Evolutionary conservation across 2,888 invertebrate genomes (phyloP), one percentile per base, ranked within the genome.

Genomic region (Eupithecia pulchellata): DNA sequence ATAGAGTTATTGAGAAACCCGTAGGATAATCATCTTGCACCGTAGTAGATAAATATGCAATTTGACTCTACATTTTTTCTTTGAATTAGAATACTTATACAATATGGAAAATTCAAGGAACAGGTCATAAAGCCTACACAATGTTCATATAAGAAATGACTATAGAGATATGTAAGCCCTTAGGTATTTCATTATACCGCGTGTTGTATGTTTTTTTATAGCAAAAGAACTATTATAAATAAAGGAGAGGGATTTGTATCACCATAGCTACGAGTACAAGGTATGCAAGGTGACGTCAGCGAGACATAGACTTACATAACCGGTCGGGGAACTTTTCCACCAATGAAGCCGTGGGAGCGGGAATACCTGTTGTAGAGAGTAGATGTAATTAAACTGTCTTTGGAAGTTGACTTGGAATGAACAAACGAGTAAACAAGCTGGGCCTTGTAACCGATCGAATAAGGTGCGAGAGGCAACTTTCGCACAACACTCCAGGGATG

Each of bases 251-350:
- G 78, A 76, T 77, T 81, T 69, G 78, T 81, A 82, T 83, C 81
- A 75, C 62, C 67, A 64, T 72, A 77, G 82, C 78, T 76, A 81
- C 80, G 79, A 83, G 74, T 76, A 81, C 80, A 78, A 83, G 75
- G 82, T 78, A 80, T 81, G 80, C 77, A 68, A 75, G 70, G 69
- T 86, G 85, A 86, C 86, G 84, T 86, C 84, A 84, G 81, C 80
- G 69, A 61, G 25, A 79, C 80, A 81, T 83, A 81, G 79, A 81
- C 79, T 79, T 76, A 82, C 77, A 78, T 69, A 86, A 89, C 88
- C 86, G 84, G 88, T 88, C 84, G 74, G 77, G 77, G 80, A 86
- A 83, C 84, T 84, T 87, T 88, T 87, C 84, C 82, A 86, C 78
- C 80, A 81, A 77, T 81, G 79, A 81, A 83, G 82, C 81, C 69